Evolutionary conservation across 2,888 invertebrate genomes (phyloP).

Genomic region (Zele albiditarsus): DNA sequence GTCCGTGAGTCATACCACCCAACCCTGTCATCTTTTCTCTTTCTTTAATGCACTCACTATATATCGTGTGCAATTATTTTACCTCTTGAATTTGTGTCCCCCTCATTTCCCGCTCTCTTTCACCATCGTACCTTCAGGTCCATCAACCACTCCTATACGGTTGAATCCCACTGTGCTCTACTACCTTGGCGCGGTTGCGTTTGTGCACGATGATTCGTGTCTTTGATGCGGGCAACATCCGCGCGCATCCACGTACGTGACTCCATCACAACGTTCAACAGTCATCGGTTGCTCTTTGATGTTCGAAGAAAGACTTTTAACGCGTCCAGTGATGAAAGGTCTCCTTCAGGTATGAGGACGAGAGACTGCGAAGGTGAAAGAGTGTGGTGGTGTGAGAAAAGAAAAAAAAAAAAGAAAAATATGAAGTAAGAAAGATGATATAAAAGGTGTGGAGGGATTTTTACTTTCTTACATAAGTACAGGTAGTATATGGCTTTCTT

Average conservation of each 20-base stretch:
- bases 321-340: slow-evolving; percentile 38
- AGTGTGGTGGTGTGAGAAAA: background rate
- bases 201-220: slow-evolving; percentile 3
- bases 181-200: background rate
- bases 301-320: slow-evolving; percentile 46
- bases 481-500: background rate
- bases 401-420: background rate
- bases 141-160: slow-evolving; percentile 15
- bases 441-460: slow-evolving; percentile 10
- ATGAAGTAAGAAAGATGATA: background rate
- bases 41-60: background rate
- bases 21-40: slow-evolving; percentile 14
- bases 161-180: background rate
- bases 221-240: slow-evolving; percentile 8
- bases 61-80: slow-evolving; percentile 41
- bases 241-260: slow-evolving; percentile 35
- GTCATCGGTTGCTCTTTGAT: slow-evolving; percentile 47
- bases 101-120: slow-evolving; percentile 17
- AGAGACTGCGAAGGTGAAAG: slow-evolving; percentile 29
- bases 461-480: background rate
- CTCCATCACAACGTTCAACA: slow-evolving; percentile 28
- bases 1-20: background rate
- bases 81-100: slow-evolving; percentile 27
- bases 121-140: background rate
- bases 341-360: slow-evolving; percentile 8